phyloP scores from a whole-genome alignment of 2,113 vertebrate species.

The Chaetops frenatus region DNA sequence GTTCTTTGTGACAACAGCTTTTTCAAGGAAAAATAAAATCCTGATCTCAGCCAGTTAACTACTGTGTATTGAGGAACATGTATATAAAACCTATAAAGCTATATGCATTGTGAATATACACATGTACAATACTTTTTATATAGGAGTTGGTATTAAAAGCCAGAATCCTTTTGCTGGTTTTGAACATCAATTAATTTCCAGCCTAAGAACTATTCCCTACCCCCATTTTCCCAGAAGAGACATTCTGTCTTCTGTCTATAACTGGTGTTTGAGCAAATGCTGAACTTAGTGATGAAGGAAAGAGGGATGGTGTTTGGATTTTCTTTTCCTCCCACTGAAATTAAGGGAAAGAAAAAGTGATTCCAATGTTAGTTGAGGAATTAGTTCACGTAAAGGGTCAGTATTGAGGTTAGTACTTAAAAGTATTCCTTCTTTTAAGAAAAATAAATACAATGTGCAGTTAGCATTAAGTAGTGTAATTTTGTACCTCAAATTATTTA shows the following conservation, averaged over 20 bases:
- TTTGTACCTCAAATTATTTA: not conserved
- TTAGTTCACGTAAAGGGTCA: not conserved
- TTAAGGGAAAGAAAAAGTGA: not conserved
- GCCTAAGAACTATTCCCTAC: not conserved
- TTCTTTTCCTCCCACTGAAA: not conserved
- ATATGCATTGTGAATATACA: too few species aligned
- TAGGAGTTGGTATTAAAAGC: not conserved
- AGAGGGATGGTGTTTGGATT: not conserved
- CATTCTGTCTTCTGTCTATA: not conserved
- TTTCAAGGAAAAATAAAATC: not conserved
- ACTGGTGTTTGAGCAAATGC: not conserved
- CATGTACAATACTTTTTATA: not conserved
- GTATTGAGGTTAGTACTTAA: not conserved
- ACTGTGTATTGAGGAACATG: not conserved
- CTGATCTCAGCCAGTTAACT: not conserved
- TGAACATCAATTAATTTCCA: not conserved
- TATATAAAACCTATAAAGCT: not conserved
- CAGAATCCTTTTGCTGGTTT: not conserved
- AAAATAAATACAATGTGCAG: not conserved
- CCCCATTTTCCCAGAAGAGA: not conserved
- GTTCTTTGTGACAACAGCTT: not conserved
- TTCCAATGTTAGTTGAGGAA: slow-evolving; percentile 1
- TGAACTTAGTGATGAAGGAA: not conserved
- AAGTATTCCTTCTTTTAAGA: not conserved
- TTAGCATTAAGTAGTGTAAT: slow-evolving; percentile 5